Base-by-base conservation (phyloP, 2,888 invertebrate genomes). In the Muscina levida region DNA sequence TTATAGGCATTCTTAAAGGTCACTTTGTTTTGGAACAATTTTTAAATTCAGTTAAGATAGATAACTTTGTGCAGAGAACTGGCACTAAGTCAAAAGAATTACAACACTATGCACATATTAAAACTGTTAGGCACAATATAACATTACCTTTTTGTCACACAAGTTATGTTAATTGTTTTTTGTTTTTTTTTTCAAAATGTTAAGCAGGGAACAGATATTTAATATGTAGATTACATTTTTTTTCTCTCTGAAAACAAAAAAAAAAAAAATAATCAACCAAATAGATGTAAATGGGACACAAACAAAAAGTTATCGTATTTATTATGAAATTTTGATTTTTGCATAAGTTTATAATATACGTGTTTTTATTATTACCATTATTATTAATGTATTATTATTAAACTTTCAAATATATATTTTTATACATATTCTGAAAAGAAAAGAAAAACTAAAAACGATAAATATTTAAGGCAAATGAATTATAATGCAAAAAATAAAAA, bases 91-190 rank as follows among this genome's bases (percentile, higher is more conserved):
- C 48, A 44, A n/a, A 44, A 31, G 3, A 44, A 44, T 8, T 15
- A 48, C 6, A 48, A n/a, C 15, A 11, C 17, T 66, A 46, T 77
- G 82, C 82, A 82, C 82, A 76, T 82, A 79, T 82, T 82, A 73
- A 71, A 82, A 79, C 70, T 79, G 72, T 82, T 82, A 82, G 79
- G 78, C 82, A 82, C 82, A 82, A 82, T 79, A 79, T 46, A 67
- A 37, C 57, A 48, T 62, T 4, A 68, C 39, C 42, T 74, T 67
- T 74, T 73, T 74, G n/a, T 65, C 56, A 73, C 59, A 56, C 4
- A 11, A 48, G 72, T n/a, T 19, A 59, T 11, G 10, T 26, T 37
- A n/a, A 56, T 56, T 24, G 57, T 51, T 51, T 68, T 74, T 70
- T n/a, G 72, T 72, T 72, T 17, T 42, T 53, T 22, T n/a, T n/a